Conservation (phyloP, 2,113 vertebrate genomes). For the Spheniscus mendiculus region DNA sequence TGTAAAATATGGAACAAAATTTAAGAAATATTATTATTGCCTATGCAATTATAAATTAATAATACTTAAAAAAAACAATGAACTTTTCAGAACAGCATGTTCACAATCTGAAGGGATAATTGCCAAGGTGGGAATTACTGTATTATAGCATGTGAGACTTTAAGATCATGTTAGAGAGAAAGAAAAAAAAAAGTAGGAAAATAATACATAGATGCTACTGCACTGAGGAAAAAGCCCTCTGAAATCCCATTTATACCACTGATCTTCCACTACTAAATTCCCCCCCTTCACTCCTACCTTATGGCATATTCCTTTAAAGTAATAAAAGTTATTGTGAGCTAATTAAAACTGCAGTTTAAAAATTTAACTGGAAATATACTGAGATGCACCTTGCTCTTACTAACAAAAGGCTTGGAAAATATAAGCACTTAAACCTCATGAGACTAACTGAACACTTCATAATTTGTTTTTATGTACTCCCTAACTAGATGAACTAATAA, state of each 20-base stretch:
- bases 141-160: not conserved
- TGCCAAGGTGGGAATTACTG: not conserved
- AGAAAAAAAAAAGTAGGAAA: not conserved
- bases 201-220: not conserved
- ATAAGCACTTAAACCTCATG: not conserved
- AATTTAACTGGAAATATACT: not conserved
- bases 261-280: not conserved
- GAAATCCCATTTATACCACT: not conserved
- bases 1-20: not conserved
- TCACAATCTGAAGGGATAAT: not conserved
- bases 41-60: constrained; percentile 10
- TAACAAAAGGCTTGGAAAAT: not conserved
- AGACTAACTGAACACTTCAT: not conserved
- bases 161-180: not conserved
- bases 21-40: not conserved
- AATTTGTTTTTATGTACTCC: not conserved
- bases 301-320: not conserved
- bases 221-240: not conserved
- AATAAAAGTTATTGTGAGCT: not conserved
- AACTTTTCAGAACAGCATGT: not conserved
- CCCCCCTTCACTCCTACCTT: not conserved
- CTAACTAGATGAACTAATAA: not conserved
- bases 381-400: not conserved
- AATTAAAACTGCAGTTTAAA: not conserved
- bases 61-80: constrained; percentile 7